Conservation (phyloP, 2,888 invertebrate genomes). For the Coecobrya sp. region DNA sequence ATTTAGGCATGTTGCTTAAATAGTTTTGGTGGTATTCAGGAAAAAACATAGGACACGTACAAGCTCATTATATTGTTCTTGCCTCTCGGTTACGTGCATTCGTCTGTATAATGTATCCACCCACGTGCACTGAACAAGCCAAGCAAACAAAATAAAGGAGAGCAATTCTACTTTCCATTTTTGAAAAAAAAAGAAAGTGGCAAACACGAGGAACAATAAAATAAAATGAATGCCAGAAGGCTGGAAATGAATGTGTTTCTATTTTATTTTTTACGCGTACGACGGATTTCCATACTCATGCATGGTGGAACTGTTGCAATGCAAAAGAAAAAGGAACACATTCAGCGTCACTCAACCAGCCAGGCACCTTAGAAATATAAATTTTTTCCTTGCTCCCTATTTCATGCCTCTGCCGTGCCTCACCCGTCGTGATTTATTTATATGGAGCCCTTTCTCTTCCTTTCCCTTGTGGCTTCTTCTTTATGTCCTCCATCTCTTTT, state of each 20-base stretch:
- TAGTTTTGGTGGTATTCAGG: too few species aligned
- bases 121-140: constrained; percentile 26
- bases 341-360: neutral
- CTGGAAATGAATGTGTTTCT: constrained; percentile 17
- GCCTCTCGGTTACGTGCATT: neutral
- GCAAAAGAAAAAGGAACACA: neutral
- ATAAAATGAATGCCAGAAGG: constrained; percentile 61
- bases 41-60: too few species aligned
- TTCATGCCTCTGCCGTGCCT: neutral
- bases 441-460: constrained; percentile 36
- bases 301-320: neutral
- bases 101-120: neutral
- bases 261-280: neutral
- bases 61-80: neutral
- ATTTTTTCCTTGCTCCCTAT: too few species aligned
- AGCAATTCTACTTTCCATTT: neutral
- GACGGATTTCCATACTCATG: too few species aligned
- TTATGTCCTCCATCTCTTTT: neutral
- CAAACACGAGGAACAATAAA: constrained; percentile 64
- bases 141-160: neutral
- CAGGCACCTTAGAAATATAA: too few species aligned
- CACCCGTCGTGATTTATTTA: constrained; percentile 66
- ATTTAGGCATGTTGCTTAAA: too few species aligned
- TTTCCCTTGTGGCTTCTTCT: constrained; percentile 68
- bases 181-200: constrained; percentile 21